Evolutionary conservation across 2,888 invertebrate genomes (phyloP).

Genomic region (Iphiclides podalirius): DNA sequence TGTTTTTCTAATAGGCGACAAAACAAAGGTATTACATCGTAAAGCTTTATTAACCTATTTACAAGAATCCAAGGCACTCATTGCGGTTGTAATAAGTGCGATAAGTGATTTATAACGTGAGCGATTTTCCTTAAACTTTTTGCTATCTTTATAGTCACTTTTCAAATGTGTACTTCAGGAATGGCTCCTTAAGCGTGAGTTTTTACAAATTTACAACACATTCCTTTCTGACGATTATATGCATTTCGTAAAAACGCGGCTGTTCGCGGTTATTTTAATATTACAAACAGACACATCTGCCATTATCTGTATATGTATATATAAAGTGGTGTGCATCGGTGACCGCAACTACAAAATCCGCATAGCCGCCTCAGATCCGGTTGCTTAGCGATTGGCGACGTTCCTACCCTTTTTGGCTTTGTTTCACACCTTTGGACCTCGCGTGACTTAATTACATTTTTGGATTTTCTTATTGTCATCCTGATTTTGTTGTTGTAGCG

Average conservation of each 20-base stretch:
- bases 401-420: slow-evolving; percentile 11
- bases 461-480: slow-evolving; percentile 3
- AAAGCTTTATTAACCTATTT: slow-evolving; percentile 7
- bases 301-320: too few species aligned
- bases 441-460: background rate
- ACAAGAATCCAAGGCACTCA: slow-evolving; percentile 2
- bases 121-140: slow-evolving; percentile 10
- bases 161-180: too few species aligned
- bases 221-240: too few species aligned
- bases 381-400: background rate
- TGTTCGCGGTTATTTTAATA: too few species aligned
- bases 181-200: too few species aligned
- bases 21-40: background rate
- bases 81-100: slow-evolving; percentile 2
- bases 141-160: slow-evolving; percentile 14
- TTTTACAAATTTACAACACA: too few species aligned
- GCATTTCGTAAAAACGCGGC: too few species aligned
- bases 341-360: slow-evolving; percentile 16
- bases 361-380: slow-evolving; percentile 16
- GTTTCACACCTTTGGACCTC: background rate
- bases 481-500: too few species aligned
- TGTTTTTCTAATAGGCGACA: too few species aligned
- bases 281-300: too few species aligned
- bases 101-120: slow-evolving; percentile 10
- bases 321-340: slow-evolving; percentile 4